A percentile compares a stretch with the other conserved stretches of the same genome.
These are phyloP conservation scores for Moxostoma hubbsi DNA, from an alignment of 2,797 vertebrate genomes.

Conservation along the genomic window DNA sequence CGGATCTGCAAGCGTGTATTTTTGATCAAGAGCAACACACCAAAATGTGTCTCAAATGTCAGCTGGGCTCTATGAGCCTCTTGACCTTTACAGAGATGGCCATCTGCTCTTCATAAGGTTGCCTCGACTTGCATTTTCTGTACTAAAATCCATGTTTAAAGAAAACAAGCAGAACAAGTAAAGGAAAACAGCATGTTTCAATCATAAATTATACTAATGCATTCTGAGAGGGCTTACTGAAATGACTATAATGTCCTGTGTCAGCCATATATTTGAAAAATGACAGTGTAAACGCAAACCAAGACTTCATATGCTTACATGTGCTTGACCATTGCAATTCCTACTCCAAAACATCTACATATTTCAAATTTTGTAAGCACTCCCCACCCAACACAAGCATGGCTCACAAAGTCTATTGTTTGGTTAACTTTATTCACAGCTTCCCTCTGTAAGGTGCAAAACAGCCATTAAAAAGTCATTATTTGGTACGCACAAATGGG, in stretches of 20 bases:
- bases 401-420: not conserved
- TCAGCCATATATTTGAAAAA: not conserved
- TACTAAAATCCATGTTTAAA: constrained; percentile 1
- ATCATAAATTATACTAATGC: not conserved
- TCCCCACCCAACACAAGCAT: not conserved
- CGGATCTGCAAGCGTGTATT: not conserved
- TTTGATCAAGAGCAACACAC: constrained; percentile 29
- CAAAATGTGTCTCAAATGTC: constrained; percentile 67
- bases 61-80: constrained; percentile 44
- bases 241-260: not conserved
- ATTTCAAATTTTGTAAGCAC: not conserved
- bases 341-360: not conserved
- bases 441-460: not conserved
- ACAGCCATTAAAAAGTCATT: constrained; percentile 2
- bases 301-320: not conserved
- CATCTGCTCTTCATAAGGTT: constrained; percentile 33
- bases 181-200: not conserved
- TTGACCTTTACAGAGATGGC: constrained; percentile 74
- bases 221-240: not conserved
- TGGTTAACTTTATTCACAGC: constrained; percentile 44
- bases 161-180: not conserved
- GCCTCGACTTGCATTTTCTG: not conserved
- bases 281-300: not conserved
- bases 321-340: not conserved
- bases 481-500: constrained; percentile 18